Evolutionary conservation across 2,888 invertebrate genomes (phyloP), one percentile per base, ranked within the genome.

Genomic region (Trachelus troglodyta): DNA sequence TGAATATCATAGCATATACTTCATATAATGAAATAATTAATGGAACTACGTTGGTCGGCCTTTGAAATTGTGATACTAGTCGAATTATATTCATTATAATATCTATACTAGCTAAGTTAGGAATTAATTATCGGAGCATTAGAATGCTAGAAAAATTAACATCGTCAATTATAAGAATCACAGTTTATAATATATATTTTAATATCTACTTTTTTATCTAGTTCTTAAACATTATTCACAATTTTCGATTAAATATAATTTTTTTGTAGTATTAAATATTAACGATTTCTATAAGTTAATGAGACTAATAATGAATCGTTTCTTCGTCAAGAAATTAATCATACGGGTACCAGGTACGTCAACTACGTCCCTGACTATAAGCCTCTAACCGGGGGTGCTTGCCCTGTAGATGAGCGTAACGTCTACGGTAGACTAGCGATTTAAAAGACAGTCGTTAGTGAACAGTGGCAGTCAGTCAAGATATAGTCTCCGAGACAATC

Each of bases 351-450:
- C 31, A 71, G 71, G 71, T 12, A 71, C 31, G n/a, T 31, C 1
- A 56, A 71, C 3, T 9, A 71, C 71, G 71, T 31, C 31, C 71
- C 71, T 71, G 71, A 75, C 74, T 69, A 79, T 86, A 89, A 89
- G 86, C 86, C 85, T 84, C 85, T 84, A 84, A 84, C 84, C 85
- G 87, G 86, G 89, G 90, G 89, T 90, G 87, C 85, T 87, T 88
- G 90, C 88, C 89, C 89, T 87, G 84, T 82, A 83, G 86, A 87
- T 87, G 83, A 87, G 83, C 85, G 83, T 83, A 83, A 87, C 83
- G 85, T 85, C 86, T 86, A 83, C 85, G 85, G 86, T 86, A 85
- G 84, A 82, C 83, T 79, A 83, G 82, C 85, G 83, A 80, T 82
- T 84, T 81, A 80, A 83, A 82, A 83, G 84, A 84, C 83, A 81